phyloP scores from a whole-genome alignment of 1,140 invertebrate species.

The Ceratina australensis region DNA sequence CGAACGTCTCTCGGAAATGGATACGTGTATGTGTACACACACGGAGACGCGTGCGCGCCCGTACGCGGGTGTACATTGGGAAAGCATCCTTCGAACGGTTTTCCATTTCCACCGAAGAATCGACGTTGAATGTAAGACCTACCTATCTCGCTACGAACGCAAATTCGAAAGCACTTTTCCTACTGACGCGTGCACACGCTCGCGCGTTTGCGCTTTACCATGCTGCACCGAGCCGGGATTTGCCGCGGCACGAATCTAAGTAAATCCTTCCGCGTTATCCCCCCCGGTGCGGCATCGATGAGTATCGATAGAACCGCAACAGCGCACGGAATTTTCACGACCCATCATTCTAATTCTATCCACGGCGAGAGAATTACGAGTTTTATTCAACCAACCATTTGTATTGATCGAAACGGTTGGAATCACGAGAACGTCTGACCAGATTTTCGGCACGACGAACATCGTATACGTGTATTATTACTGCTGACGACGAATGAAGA shows the following conservation, averaged over 20 bases:
- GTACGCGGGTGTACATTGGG: constrained; percentile 37
- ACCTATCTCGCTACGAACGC: constrained; percentile 52
- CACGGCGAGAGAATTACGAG: background rate
- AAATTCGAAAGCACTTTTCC: constrained; percentile 57
- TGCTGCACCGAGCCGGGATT: constrained; percentile 29
- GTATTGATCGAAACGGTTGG: background rate
- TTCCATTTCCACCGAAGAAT: constrained; percentile 53
- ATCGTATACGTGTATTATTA: too few relatives aligned
- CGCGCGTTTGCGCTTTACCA: constrained; percentile 30
- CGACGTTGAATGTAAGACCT: constrained; percentile 24
- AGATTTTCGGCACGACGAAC: background rate
- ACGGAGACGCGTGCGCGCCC: background rate
- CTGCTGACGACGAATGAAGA: too few relatives aligned
- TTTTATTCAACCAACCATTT: constrained; percentile 17
- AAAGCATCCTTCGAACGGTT: constrained; percentile 32
- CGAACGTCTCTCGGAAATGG: constrained; percentile 47
- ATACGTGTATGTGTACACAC: background rate
- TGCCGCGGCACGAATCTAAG: constrained; percentile 30
- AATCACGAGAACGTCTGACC: constrained; percentile 9
- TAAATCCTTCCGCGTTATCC: constrained; percentile 42
- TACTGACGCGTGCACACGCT: background rate
- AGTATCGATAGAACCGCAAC: constrained; percentile 5
- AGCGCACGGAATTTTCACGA: constrained; percentile 38
- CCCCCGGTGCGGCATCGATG: constrained; percentile 34
- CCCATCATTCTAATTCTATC: constrained; percentile 18